These are phyloP conservation scores for Drosophila sucinea DNA, from an alignment of 1,140 invertebrate species.

Conservation along the genomic window DNA sequence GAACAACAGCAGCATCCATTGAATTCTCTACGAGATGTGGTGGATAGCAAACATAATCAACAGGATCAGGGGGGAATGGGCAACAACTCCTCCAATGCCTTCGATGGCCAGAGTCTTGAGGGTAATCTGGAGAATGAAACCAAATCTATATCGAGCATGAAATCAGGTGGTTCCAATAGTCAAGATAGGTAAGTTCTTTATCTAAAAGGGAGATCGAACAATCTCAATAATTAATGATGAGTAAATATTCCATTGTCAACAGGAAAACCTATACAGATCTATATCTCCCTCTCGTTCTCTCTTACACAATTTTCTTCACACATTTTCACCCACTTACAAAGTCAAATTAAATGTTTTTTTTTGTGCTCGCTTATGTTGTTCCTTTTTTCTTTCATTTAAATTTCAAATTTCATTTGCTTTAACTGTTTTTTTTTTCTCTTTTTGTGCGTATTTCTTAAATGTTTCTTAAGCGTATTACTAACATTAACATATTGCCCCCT, in stretches of 20 bases:
- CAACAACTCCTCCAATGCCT: constrained; percentile 35
- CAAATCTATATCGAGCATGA: constrained; percentile 87
- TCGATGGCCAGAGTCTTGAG: constrained; percentile 69
- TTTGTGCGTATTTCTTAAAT: constrained; percentile 11
- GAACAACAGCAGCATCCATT: constrained; percentile 48
- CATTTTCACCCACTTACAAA: constrained; percentile 15
- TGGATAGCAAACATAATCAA: constrained; percentile 59
- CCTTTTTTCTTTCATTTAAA: background rate
- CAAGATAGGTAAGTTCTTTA: constrained; percentile 83
- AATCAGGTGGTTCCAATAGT: constrained; percentile 86
- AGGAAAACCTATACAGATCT: constrained; percentile 34
- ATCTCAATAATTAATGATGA: constrained; percentile 4
- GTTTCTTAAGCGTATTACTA: constrained; percentile 33
- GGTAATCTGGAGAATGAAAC: constrained; percentile 90
- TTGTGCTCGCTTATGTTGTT: background rate
- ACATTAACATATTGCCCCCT: constrained; percentile 41
- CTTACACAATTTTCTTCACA: constrained; percentile 17
- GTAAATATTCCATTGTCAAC: constrained; percentile 21
- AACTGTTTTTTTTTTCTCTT: constrained; percentile 24
- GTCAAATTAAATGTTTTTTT: constrained; percentile 21
- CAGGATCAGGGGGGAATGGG: constrained; percentile 37
- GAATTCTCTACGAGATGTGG: constrained; percentile 61
- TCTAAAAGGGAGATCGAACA: background rate
- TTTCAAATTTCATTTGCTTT: constrained; percentile 18
- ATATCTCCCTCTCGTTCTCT: background rate